Percentiles rank a stretch among this genome's conserved stretches.
Evolutionary conservation across 2,888 invertebrate species (phyloP).

Genomic region (Tetranychus piercei): DNA sequence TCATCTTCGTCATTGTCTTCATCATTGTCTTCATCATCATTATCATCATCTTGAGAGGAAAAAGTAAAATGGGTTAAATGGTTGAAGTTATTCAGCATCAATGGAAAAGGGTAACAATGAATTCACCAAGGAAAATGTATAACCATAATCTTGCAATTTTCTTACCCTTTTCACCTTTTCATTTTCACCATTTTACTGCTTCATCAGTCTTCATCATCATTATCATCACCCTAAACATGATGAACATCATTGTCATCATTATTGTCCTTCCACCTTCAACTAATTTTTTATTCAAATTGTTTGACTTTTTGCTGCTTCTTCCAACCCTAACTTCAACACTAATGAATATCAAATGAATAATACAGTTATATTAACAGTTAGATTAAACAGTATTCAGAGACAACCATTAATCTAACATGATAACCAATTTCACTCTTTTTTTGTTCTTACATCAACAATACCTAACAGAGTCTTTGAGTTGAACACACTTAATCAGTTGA

Average conservation of each 20-base stretch:
- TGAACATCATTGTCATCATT: neutral
- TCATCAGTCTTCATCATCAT: neutral
- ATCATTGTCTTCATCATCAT: neutral
- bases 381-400: no score
- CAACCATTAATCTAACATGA: no score
- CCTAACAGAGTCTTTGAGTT: no score
- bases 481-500: no score
- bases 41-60: neutral
- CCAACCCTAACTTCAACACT: no score
- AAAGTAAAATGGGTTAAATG: neutral
- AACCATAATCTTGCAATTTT: neutral
- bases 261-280: neutral
- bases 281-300: neutral
- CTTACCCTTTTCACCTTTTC: neutral
- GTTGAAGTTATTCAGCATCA: neutral
- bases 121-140: neutral
- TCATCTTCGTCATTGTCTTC: neutral
- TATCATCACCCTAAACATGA: neutral
- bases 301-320: neutral
- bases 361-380: no score
- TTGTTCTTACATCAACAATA: no score
- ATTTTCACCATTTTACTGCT: neutral
- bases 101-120: neutral
- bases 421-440: no score
- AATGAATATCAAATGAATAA: no score